phyloP scores from a whole-genome alignment of 2,113 vertebrate species.

The Otis tarda region DNA sequence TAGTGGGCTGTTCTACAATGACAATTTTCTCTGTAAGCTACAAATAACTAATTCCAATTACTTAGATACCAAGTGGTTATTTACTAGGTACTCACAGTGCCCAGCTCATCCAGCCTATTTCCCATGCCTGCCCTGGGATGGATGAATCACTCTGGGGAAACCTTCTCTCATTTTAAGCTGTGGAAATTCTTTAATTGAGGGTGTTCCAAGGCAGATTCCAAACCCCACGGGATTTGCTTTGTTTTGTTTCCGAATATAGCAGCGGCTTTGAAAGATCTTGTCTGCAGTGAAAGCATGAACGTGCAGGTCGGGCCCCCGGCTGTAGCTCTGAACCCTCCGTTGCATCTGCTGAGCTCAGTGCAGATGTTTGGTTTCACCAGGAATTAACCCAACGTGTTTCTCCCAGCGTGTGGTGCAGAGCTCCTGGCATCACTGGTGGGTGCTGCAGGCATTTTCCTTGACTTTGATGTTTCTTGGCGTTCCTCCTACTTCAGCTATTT shows the following conservation, averaged over 20 bases:
- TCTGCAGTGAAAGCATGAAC: accelerated
- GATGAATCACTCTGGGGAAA: not conserved
- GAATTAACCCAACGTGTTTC: accelerated
- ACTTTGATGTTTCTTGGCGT: not conserved
- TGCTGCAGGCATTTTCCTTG: accelerated
- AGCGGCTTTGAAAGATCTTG: accelerated
- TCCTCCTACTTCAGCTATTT: not conserved
- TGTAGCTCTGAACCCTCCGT: not conserved
- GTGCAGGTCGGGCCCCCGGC: accelerated
- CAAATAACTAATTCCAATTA: not conserved
- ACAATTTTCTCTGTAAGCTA: not conserved
- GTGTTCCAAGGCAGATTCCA: not conserved
- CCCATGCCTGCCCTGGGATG: not conserved
- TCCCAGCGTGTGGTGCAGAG: accelerated
- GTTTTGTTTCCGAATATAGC: not conserved
- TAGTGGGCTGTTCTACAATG: not conserved
- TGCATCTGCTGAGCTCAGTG: not conserved
- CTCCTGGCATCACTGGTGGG: not conserved
- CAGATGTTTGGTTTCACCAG: not conserved
- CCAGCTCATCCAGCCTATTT: not conserved
- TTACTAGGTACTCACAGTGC: not conserved
- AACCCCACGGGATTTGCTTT: not conserved
- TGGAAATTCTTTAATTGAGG: not conserved
- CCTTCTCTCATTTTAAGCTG: not conserved
- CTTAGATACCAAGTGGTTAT: not conserved